Evolutionary conservation across 2,888 invertebrate species (phyloP), one percentile per base, ranked within the genome.

Genomic region (Sarcophaga caerulescens): DNA sequence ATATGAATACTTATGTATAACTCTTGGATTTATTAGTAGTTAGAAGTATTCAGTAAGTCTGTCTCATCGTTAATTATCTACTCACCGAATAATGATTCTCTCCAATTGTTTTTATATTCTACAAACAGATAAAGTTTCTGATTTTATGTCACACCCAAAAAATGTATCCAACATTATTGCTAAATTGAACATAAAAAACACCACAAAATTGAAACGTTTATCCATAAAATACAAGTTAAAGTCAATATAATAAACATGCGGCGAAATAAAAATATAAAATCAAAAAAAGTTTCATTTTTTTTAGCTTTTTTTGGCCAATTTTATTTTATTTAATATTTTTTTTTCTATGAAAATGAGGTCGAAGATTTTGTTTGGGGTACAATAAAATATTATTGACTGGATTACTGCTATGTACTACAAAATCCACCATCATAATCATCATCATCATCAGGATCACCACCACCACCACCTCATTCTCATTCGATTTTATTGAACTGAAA

Each of bases 171-270:
- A 81, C 75, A 63, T 71, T 76, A 80, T 79, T 84, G 82, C 63
- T 44, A 75, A 74, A 76, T 57, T 62, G 59, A 83, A 80, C 76
- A 84, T 85, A 83, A 84, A 87, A 81, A 69, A 81, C 81, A 84
- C 87, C 85, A 87, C 87, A 87, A 85, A 87, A 81, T 84, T 84
- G 84, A 79, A 79, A 81, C 84, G 73, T 81, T 82, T 85, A 87
- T 79, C 75, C 79, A 75, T 69, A 80, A 84, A 78, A 78, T 70
- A 82, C 75, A 87, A 84, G 75, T 75, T 66, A 81, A 78, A 81
- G 70, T 78, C 78, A 86, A 86, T 84, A 81, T 77, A 63, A 52
- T 52, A 77, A 77, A 80, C 73, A 84, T 62, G 19, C 21, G 35
- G 68, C n/a, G 60, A 59, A 45, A 25, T 11, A 23, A 45, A 70